Conservation (phyloP, 2,113 vertebrate species). For the Galemys pyrenaicus region DNA sequence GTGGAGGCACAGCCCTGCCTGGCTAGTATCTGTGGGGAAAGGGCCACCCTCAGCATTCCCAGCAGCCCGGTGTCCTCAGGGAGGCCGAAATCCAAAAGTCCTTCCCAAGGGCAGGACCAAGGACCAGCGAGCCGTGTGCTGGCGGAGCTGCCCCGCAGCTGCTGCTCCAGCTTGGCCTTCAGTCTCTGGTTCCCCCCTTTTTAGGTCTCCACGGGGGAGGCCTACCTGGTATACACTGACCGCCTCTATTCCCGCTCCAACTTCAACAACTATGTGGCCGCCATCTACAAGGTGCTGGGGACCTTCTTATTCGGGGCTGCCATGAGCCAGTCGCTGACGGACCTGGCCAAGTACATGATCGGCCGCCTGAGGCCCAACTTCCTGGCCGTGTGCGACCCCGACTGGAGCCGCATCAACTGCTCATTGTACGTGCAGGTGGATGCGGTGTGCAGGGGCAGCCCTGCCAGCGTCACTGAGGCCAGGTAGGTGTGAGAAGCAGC, state of each 20-base stretch:
- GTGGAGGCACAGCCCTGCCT: no score
- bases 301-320: constrained; percentile 91
- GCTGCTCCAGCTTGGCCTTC: no score
- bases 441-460: constrained; percentile 89
- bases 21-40: background rate
- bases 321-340: constrained; percentile 93
- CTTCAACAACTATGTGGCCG: constrained; percentile 95
- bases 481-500: constrained; percentile 85
- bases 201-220: constrained; percentile 92
- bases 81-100: background rate
- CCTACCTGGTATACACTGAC: constrained; percentile 92
- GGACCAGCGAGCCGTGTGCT: background rate
- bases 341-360: constrained; percentile 95
- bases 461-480: constrained; percentile 90
- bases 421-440: constrained; percentile 89
- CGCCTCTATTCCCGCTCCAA: constrained; percentile 92
- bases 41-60: background rate
- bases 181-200: background rate
- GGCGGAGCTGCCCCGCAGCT: background rate
- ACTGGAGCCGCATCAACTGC: constrained; percentile 87
- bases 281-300: constrained; percentile 93
- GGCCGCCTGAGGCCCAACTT: constrained; percentile 96
- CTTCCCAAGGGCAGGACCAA: no score
- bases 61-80: background rate
- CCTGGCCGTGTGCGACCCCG: constrained; percentile 91